A percentile compares a stretch with the other conserved stretches of the same genome.
phyloP scores from a whole-genome alignment of 2,888 invertebrate genomes.

The Drosophila austrosaltans region DNA sequence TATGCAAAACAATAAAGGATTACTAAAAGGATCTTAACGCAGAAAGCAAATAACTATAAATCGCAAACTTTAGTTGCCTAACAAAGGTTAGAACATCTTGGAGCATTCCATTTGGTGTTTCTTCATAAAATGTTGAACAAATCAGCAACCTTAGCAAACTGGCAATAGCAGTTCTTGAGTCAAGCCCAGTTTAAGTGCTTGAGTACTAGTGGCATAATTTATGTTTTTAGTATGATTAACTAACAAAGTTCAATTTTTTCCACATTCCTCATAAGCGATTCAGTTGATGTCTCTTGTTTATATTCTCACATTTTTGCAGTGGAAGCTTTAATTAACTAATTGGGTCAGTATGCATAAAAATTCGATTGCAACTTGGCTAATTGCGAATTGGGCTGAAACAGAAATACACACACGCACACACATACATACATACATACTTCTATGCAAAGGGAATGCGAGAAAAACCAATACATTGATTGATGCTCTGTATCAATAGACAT shows the following conservation, averaged over 20 bases:
- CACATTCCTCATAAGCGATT: not conserved
- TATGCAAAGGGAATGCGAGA: conserved; percentile 9
- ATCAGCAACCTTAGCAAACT: too few relatives aligned
- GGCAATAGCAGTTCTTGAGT: too few relatives aligned
- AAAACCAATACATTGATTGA: conserved; percentile 66
- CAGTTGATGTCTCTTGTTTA: conserved; percentile 3
- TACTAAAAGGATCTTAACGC: too few relatives aligned
- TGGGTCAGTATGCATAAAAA: conserved; percentile 42
- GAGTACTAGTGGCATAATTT: not conserved
- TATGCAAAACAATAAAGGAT: too few relatives aligned
- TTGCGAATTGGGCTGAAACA: conserved; percentile 13
- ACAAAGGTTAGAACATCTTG: too few relatives aligned
- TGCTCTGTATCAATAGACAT: conserved; percentile 42
- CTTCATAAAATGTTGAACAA: too few relatives aligned
- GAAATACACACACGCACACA: not conserved
- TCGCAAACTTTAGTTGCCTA: too few relatives aligned
- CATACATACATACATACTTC: too few relatives aligned
- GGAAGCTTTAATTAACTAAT: conserved; percentile 66
- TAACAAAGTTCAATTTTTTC: not conserved
- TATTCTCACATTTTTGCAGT: conserved; percentile 32
- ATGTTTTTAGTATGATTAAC: not conserved
- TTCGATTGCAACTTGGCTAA: conserved; percentile 29
- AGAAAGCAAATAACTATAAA: too few relatives aligned
- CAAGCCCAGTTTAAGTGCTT: too few relatives aligned
- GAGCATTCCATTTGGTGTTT: too few relatives aligned